Percentiles rank a stretch among this genome's conserved stretches.
phyloP scores from a whole-genome alignment of 2,113 vertebrate genomes.

The Cettia cetti region DNA sequence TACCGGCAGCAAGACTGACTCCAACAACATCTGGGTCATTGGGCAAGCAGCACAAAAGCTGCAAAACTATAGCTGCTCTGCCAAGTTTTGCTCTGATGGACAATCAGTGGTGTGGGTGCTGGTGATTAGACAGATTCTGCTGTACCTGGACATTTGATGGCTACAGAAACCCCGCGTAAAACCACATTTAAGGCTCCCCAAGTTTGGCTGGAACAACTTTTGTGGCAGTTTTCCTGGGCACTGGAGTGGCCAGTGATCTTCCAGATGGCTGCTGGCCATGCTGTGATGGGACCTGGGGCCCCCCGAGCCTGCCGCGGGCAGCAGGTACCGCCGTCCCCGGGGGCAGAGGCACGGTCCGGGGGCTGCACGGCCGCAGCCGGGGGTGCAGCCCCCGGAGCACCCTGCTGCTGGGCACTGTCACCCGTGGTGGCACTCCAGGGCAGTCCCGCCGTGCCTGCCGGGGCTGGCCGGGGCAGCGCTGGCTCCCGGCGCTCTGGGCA shows the following conservation, averaged over 20 bases:
- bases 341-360: accelerated
- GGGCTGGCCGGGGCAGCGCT: not conserved
- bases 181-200: too few relatives aligned
- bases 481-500: not conserved
- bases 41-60: not conserved
- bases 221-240: not conserved
- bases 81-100: not conserved
- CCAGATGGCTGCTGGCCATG: accelerated
- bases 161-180: not conserved
- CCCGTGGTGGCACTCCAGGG: accelerated
- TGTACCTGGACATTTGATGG: not conserved
- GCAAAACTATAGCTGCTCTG: not conserved
- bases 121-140: not conserved
- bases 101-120: not conserved
- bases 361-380: not conserved
- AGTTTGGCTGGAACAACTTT: not conserved
- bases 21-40: not conserved
- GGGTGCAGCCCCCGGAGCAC: not conserved
- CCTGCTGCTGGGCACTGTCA: not conserved
- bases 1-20: not conserved
- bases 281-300: not conserved
- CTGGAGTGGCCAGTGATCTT: not conserved
- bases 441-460: not conserved
- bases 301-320: not conserved
- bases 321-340: accelerated